A percentile compares a stretch with the other conserved stretches of the same genome.
Evolutionary conservation across 35 echinoderm and acorn worm species (phyloP).

Genomic region (Patiria miniata): DNA sequence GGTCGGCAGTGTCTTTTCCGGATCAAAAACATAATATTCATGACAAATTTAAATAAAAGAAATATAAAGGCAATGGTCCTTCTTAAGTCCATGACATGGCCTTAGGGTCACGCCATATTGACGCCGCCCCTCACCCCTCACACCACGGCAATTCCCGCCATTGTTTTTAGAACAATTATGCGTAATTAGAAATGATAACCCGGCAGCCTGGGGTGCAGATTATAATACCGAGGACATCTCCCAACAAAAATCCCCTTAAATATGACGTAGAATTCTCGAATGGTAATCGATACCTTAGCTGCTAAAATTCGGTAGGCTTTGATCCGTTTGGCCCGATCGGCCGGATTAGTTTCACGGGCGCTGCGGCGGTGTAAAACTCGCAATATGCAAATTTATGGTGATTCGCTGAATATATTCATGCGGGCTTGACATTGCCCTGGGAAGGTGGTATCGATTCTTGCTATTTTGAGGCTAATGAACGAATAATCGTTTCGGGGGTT

Average conservation of each 20-base stretch:
- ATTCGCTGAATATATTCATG: neutral
- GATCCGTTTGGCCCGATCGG: too few relatives aligned
- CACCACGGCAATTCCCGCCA: neutral
- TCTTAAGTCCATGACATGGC: neutral
- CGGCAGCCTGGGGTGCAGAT: neutral
- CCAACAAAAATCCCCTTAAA: neutral
- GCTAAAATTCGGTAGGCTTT: neutral
- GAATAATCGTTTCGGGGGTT: neutral
- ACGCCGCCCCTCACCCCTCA: neutral
- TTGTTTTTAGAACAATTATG: constrained; percentile 31
- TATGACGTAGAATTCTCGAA: neutral
- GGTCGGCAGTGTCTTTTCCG: too few relatives aligned
- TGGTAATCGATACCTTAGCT: neutral
- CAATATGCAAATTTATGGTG: neutral
- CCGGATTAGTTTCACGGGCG: neutral
- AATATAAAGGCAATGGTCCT: too few relatives aligned
- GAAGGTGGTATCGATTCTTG: constrained; percentile 6
- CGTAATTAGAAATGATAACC: constrained; percentile 29
- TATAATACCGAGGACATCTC: neutral
- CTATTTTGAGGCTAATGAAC: constrained; percentile 7
- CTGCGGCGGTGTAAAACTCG: neutral
- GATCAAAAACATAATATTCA: too few relatives aligned
- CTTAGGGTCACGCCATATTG: neutral
- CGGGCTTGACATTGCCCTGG: neutral
- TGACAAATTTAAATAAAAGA: too few relatives aligned